Conservation (phyloP, 2,797 vertebrate genomes). For the Epinephelus malabaricus region DNA sequence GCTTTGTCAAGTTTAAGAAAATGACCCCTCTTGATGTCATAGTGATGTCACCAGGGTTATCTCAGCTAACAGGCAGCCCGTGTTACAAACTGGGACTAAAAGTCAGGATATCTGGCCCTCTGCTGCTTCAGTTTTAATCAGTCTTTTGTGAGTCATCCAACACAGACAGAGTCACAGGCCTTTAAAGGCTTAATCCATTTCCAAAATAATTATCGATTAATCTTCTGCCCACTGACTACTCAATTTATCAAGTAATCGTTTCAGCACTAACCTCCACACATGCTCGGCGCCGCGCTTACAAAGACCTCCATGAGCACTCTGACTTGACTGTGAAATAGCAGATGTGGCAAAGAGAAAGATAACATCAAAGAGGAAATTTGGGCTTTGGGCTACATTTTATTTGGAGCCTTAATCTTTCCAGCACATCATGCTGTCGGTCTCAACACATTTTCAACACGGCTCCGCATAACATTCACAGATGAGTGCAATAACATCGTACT, state of each 20-base stretch:
- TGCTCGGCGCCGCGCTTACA: constrained; percentile 17
- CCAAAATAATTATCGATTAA: constrained; percentile 23
- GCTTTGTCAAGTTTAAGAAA: constrained; percentile 47
- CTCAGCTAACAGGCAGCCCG: constrained; percentile 41
- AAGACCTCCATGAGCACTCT: constrained; percentile 36
- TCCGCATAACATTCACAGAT: constrained; percentile 39
- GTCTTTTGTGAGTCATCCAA: neutral
- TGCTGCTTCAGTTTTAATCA: constrained; percentile 12
- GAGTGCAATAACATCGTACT: constrained; percentile 25
- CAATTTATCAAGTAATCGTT: constrained; percentile 23
- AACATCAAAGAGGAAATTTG: constrained; percentile 70
- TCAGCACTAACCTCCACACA: neutral
- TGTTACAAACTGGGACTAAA: constrained; percentile 35
- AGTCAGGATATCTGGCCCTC: constrained; percentile 7
- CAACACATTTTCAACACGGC: constrained; percentile 46
- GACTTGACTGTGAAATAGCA: constrained; percentile 55
- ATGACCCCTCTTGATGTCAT: constrained; percentile 37
- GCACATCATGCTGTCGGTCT: constrained; percentile 54
- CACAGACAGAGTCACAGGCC: neutral
- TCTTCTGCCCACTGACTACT: constrained; percentile 7
- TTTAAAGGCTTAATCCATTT: constrained; percentile 14
- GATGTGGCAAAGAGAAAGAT: constrained; percentile 62
- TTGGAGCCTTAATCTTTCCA: constrained; percentile 69
- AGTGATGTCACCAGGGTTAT: constrained; percentile 42
- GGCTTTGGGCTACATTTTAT: constrained; percentile 73